Evolutionary conservation across 23 tunicate species (phyloP), one percentile per base, ranked within the genome.

Genomic region (Trididemnum clinides): DNA sequence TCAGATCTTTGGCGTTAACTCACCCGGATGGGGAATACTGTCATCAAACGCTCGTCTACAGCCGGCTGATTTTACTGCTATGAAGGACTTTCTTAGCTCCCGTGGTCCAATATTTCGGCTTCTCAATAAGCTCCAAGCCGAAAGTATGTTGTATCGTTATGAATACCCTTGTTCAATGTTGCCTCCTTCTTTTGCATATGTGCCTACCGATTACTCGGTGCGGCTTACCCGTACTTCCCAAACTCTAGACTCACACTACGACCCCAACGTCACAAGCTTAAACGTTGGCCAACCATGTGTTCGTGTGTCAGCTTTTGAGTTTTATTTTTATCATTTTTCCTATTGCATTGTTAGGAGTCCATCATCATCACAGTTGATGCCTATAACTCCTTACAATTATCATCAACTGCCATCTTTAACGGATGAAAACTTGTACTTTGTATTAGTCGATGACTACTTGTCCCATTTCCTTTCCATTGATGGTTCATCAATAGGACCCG

Each of bases 251-350:
- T 12, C 27, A 12, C 4, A 12, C 27, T 29, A 66, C 31, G 12
- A 6, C 36, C 33, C 80, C 28, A 7, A 37, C 3, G 12, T 69
- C 21, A 33, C 35, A 31, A 77, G 29, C 38, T 7, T 7, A 12
- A 54, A 50, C 34, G 34, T 81, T 39, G 90, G 83, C 15, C 87
- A 90, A 50, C 25, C 78, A 3, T 69, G 84, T 39, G 28, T 71
- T 50, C 51, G 88, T 21, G 72, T 90, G 18, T 84, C 92, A 39
- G 89, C 99, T 6, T 95, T 95, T 66, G 99, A 95, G 71, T 86
- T 81, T 64, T 95, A 86, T 58, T 90, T 95, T 58, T 86, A 66
- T 30, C 84, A 80, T 26, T 90, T 95, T 78, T 89, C 99, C 4
- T 31, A 58, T 21, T 86, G 36, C 72, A 95, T 95, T 5, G 79